phyloP scores from a whole-genome alignment of 2,888 invertebrate genomes.

The Punctoribates punctum region DNA sequence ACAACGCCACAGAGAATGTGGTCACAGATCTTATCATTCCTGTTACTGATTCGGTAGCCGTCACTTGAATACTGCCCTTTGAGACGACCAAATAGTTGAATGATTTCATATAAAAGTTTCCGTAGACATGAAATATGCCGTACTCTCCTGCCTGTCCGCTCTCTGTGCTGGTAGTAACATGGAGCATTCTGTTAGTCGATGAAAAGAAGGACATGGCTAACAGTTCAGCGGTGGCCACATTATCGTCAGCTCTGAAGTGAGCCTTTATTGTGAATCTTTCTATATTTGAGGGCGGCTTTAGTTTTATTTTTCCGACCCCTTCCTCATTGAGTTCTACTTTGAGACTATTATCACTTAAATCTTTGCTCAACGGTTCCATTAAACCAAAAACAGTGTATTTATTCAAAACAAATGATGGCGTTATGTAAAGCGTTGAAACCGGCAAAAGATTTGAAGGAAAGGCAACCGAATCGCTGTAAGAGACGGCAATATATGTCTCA shows the following conservation, averaged over 20 bases:
- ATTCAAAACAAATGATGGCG: constrained; percentile 27
- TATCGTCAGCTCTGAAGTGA: constrained; percentile 47
- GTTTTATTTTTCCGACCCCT: not conserved
- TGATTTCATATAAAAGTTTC: constrained; percentile 57
- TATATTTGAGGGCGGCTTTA: constrained; percentile 7
- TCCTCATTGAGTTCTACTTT: not conserved
- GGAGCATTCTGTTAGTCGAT: constrained; percentile 54
- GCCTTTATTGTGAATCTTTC: constrained; percentile 42
- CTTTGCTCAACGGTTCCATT: not conserved
- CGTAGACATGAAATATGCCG: constrained; percentile 59
- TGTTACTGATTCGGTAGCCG: constrained; percentile 52
- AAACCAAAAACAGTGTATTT: not conserved
- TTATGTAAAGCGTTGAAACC: constrained; percentile 39
- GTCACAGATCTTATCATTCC: constrained; percentile 52
- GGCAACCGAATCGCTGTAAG: constrained; percentile 52
- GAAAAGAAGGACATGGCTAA: constrained; percentile 52
- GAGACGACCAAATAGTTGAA: constrained; percentile 59
- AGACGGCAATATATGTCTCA: constrained; percentile 50
- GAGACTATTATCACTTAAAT: not conserved
- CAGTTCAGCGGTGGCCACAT: constrained; percentile 47
- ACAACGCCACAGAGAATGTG: constrained; percentile 59
- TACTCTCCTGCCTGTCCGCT: constrained; percentile 56
- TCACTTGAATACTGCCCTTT: constrained; percentile 57
- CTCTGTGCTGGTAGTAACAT: constrained; percentile 56
- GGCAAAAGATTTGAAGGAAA: constrained; percentile 51